These are phyloP conservation scores for Hylaeus volcanicus DNA, from an alignment of 1,140 invertebrate genomes.

Conservation along the genomic window DNA sequence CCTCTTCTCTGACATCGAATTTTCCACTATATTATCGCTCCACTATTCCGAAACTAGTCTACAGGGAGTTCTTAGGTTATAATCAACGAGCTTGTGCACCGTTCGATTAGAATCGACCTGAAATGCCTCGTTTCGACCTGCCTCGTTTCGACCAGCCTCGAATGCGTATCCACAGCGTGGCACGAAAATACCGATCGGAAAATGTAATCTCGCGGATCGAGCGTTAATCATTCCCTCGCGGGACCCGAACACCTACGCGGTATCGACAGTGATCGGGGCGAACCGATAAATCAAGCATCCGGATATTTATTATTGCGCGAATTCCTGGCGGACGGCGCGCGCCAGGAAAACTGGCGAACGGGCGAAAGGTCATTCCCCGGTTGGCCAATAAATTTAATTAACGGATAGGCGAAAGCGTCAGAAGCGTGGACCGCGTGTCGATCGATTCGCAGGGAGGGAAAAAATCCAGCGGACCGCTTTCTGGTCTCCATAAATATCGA, in stretches of 20 bases:
- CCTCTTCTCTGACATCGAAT: no score
- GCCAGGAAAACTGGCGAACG: neutral
- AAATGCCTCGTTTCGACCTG: neutral
- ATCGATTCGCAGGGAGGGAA: neutral
- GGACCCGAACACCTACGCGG: conserved; percentile 15
- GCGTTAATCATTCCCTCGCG: conserved; percentile 10
- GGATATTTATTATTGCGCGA: conserved; percentile 36
- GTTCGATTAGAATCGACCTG: no score
- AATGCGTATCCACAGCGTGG: neutral
- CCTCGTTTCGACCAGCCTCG: neutral
- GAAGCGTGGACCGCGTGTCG: conserved; percentile 1
- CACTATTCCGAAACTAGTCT: no score
- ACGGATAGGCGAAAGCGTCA: conserved; percentile 48
- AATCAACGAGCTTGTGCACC: no score
- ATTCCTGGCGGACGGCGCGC: neutral
- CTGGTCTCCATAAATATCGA: conserved; percentile 59
- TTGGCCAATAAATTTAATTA: conserved; percentile 61
- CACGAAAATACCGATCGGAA: conserved; percentile 1
- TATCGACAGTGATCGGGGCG: conserved; percentile 10
- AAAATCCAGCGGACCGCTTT: conserved; percentile 38
- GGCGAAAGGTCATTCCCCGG: conserved; percentile 29
- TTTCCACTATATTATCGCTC: no score
- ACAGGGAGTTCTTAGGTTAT: no score
- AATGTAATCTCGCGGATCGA: conserved; percentile 7
- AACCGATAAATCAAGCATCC: conserved; percentile 43